Conservation (phyloP, 2,113 vertebrate genomes). For the Tragelaphus imberbis region DNA sequence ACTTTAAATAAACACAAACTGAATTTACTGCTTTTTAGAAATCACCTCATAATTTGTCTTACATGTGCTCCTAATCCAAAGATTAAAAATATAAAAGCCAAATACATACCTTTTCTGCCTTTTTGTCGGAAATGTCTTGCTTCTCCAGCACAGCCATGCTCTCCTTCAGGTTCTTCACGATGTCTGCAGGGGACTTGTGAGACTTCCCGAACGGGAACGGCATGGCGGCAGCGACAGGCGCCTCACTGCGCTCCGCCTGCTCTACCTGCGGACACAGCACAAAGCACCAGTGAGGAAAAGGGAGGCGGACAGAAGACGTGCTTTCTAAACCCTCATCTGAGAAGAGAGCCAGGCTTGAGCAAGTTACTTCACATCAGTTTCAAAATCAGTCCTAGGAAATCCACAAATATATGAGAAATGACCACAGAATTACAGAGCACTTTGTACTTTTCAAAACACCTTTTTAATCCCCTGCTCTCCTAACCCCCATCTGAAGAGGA, state of each 20-base stretch:
- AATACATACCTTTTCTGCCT: conserved; percentile 91
- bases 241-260: conserved; percentile 78
- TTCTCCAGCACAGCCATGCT: conserved; percentile 95
- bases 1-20: background rate
- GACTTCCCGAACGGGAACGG: conserved; percentile 98
- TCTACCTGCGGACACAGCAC: conserved; percentile 80
- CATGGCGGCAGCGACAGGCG: conserved; percentile 85
- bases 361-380: background rate
- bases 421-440: background rate
- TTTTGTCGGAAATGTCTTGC: conserved; percentile 95
- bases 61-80: background rate
- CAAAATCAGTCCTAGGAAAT: background rate
- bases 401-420: background rate
- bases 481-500: background rate
- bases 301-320: background rate
- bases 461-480: background rate
- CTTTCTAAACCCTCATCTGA: background rate
- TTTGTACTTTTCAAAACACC: background rate
- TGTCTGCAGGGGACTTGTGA: conserved; percentile 97
- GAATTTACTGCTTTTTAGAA: background rate
- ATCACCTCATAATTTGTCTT: background rate
- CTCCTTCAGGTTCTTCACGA: conserved; percentile 97
- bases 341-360: background rate
- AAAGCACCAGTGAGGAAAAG: background rate
- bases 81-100: background rate